These are phyloP conservation scores for Altica lythri DNA, from an alignment of 2,888 invertebrate genomes.

Conservation along the genomic window DNA sequence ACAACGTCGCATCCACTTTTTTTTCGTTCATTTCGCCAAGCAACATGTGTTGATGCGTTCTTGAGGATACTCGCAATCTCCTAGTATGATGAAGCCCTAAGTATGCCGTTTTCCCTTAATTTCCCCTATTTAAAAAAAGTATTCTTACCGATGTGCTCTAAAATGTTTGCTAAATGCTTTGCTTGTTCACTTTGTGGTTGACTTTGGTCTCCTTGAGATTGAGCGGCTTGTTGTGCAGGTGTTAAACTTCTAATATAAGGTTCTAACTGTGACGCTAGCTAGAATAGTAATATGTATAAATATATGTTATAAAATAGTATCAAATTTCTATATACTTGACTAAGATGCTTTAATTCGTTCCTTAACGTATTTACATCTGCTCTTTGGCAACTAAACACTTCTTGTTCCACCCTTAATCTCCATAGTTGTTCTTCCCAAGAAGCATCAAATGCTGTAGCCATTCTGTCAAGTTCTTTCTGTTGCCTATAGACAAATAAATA, in stretches of 20 bases:
- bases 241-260: constrained; percentile 67
- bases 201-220: constrained; percentile 51
- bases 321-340: constrained; percentile 43
- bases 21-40: too few species aligned
- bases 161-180: constrained; percentile 60
- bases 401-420: constrained; percentile 72
- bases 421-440: constrained; percentile 77
- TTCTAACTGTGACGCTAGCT: constrained; percentile 67
- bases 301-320: background rate
- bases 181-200: constrained; percentile 51
- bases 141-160: constrained; percentile 60
- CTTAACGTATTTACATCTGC: constrained; percentile 68
- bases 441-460: constrained; percentile 65
- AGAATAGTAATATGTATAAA: constrained; percentile 8
- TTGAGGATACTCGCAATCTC: too few species aligned
- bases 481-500: constrained; percentile 56
- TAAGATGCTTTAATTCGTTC: constrained; percentile 69
- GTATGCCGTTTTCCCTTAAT: too few species aligned
- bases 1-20: too few species aligned
- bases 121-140: too few species aligned
- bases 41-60: too few species aligned
- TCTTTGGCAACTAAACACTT: constrained; percentile 63
- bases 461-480: constrained; percentile 65
- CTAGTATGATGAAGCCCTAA: too few species aligned
- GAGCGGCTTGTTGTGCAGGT: constrained; percentile 47